Percentiles rank a stretch among this genome's conserved stretches.
These are phyloP conservation scores for Hemitrygon akajei DNA, from an alignment of 2,797 vertebrate species.

Conservation along the genomic window DNA sequence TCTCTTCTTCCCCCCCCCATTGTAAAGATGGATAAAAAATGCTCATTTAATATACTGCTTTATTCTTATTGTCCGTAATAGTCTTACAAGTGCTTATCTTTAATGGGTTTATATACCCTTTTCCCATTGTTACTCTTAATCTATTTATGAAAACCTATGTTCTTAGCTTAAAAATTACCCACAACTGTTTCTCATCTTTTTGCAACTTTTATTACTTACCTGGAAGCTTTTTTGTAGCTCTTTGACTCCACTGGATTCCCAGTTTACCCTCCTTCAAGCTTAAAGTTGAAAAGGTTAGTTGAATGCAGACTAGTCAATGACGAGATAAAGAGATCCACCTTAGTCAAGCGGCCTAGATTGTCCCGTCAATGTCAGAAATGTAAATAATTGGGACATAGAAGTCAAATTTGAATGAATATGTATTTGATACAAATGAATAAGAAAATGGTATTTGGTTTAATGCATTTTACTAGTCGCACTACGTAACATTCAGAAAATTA, in stretches of 20 bases:
- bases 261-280: neutral
- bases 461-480: slow-evolving; percentile 26
- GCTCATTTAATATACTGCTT: neutral
- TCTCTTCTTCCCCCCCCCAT: neutral
- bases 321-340: neutral
- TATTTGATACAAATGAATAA: neutral
- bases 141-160: neutral
- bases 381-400: slow-evolving; percentile 25
- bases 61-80: neutral
- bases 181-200: neutral
- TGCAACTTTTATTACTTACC: neutral
- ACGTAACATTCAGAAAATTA: slow-evolving; percentile 31
- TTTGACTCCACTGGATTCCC: neutral
- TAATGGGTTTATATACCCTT: neutral
- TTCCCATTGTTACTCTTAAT: neutral
- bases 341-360: neutral
- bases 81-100: neutral
- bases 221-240: neutral
- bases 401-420: slow-evolving; percentile 21
- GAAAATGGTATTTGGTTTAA: slow-evolving; percentile 25
- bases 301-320: neutral
- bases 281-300: neutral
- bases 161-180: neutral
- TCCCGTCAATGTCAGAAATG: neutral
- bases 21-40: neutral